These are phyloP conservation scores for Homalodisca vitripennis DNA, from an alignment of 1,140 invertebrate genomes.

Conservation along the genomic window DNA sequence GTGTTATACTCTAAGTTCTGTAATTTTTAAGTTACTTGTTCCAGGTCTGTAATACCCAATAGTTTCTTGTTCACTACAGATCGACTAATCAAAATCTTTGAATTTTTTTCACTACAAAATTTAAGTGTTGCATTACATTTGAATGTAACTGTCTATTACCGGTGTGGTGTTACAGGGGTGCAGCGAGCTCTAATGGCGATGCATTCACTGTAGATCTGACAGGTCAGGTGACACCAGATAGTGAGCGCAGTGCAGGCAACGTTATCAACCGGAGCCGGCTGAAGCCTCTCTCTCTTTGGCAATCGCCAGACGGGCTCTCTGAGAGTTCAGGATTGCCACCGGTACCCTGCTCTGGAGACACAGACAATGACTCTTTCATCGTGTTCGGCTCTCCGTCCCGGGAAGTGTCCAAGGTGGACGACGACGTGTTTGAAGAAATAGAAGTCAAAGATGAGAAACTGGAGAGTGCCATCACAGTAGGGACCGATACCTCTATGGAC, in stretches of 20 bases:
- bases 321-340: neutral
- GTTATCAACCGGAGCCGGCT: neutral
- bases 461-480: constrained; percentile 5
- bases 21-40: too few relatives aligned
- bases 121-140: too few relatives aligned
- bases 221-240: constrained; percentile 34
- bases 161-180: constrained; percentile 10
- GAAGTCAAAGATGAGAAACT: neutral
- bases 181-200: constrained; percentile 15
- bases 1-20: too few relatives aligned
- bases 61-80: too few relatives aligned
- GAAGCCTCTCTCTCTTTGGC: neutral
- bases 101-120: too few relatives aligned
- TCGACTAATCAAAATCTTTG: too few relatives aligned
- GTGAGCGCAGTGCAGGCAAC: constrained; percentile 19
- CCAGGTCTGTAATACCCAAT: too few relatives aligned
- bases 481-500: neutral
- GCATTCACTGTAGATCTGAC: constrained; percentile 33
- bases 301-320: neutral
- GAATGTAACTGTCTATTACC: too few relatives aligned
- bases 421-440: neutral
- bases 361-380: constrained; percentile 35
- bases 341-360: neutral
- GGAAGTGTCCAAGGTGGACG: neutral
- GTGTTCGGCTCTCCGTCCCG: neutral